Base-by-base conservation (phyloP, 2,888 invertebrate species). In the Oxytorus armatus region DNA sequence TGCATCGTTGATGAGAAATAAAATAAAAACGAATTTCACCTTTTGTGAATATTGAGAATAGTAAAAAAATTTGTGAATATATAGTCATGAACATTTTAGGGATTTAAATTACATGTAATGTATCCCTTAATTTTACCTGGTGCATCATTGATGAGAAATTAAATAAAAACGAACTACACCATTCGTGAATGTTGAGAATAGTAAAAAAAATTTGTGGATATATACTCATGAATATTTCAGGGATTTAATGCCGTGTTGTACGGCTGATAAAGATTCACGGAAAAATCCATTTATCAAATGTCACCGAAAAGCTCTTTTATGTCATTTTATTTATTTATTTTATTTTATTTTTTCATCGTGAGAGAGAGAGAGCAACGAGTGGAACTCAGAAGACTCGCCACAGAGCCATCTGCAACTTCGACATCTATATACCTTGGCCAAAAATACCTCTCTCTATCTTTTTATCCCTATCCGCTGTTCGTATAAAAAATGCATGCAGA, bases 401-500 rank as follows among this genome's bases (percentile, higher is more conserved):
- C 42, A 42, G 72, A 44, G 55, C 18, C 53, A 59, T 55, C 63
- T 16, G 63, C 18, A 61, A 42, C 59, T 72, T 42, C 53, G 69
- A 75, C 51, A 69, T 47, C n/a, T 39, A 44, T 70, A 70, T 73
- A 72, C 61, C 68, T 53, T 44, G 44, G 44, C 68, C n/a, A 47
- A 72, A 68, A 73, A 53, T 21, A 25, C 55, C 29, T 53, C 73
- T 68, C 49, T 18, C 42, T 39, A 49, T 23, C 44, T 57, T 55
- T 16, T 18, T 70, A 1, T 70, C 47, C 11, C 53, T 25, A 29
- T 51, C 66, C 36, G n/a, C 29, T 79, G 55, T 8, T 18, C 44
- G 33, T 42, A 77, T 81, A 65, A 81, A 81, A 77, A 74, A 81
- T 81, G 63, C 80, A 81, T 18, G 55, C 29, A 11, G 69, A 65